phyloP scores from a whole-genome alignment of 1,140 invertebrate genomes.

The Lepidurus packardi region DNA sequence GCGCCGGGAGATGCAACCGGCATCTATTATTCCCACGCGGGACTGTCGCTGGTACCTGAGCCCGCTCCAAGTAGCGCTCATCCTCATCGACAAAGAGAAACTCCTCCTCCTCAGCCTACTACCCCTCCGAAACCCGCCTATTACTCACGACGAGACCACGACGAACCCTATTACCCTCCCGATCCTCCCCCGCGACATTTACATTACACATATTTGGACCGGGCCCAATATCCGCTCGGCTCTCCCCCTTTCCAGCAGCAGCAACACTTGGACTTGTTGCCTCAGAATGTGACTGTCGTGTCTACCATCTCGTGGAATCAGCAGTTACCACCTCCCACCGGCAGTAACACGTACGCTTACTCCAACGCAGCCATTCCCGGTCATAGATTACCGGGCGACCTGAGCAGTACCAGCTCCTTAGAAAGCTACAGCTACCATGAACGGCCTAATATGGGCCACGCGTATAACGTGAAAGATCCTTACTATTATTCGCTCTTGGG shows the following conservation, averaged over 20 bases:
- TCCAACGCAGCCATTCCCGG: background rate
- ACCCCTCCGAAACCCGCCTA: background rate
- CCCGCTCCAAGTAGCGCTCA: background rate
- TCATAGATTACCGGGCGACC: too few species aligned
- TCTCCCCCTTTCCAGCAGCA: background rate
- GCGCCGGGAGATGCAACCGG: background rate
- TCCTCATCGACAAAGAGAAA: background rate
- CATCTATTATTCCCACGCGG: background rate
- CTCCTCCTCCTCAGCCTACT: constrained; percentile 5
- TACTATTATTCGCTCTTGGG: background rate
- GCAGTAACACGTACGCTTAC: background rate
- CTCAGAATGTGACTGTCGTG: background rate
- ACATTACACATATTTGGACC: background rate
- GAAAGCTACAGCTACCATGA: background rate
- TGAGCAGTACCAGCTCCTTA: background rate
- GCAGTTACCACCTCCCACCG: background rate
- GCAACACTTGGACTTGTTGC: background rate
- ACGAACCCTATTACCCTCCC: background rate
- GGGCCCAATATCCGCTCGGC: background rate
- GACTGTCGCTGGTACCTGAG: background rate
- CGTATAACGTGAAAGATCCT: background rate
- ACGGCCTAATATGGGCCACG: background rate
- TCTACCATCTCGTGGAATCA: background rate
- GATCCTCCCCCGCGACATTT: constrained; percentile 3
- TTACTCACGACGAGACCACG: background rate